phyloP scores from a whole-genome alignment of 2,888 invertebrate species.

The Chrysolina haemoptera region DNA sequence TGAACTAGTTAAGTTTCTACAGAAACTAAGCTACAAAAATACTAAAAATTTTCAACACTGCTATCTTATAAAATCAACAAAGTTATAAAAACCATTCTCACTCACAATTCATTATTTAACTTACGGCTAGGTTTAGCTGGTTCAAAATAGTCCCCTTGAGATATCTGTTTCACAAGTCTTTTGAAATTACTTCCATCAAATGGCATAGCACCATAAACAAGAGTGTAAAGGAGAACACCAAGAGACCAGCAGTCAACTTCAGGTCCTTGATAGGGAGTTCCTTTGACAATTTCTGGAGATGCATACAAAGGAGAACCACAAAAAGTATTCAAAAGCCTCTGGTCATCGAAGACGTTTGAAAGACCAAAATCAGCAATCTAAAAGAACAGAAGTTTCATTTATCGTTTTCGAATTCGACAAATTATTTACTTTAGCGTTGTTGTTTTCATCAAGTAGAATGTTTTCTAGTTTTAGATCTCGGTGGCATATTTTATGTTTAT shows the following conservation, averaged over 20 bases:
- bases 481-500: slow-evolving; percentile 98
- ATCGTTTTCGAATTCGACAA: slow-evolving; percentile 14
- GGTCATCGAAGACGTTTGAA: slow-evolving; percentile 96
- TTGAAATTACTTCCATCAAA: slow-evolving; percentile 99
- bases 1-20: too few relatives aligned
- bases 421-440: slow-evolving; percentile 90
- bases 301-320: slow-evolving; percentile 98
- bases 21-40: too few relatives aligned
- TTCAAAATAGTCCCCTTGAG: slow-evolving; percentile 97
- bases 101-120: slow-evolving; percentile 59
- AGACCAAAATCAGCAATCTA: slow-evolving; percentile 99
- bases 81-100: slow-evolving; percentile 8
- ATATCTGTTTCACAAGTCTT: slow-evolving; percentile 95
- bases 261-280: slow-evolving; percentile 96
- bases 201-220: slow-evolving; percentile 99
- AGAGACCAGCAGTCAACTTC: slow-evolving; percentile 97
- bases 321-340: slow-evolving; percentile 89
- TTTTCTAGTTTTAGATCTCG: slow-evolving; percentile 96
- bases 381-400: slow-evolving; percentile 50
- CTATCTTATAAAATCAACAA: neutral
- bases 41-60: too few relatives aligned
- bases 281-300: slow-evolving; percentile 97
- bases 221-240: slow-evolving; percentile 96
- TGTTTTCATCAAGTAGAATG: slow-evolving; percentile 91
- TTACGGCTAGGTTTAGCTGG: slow-evolving; percentile 93